phyloP scores from a whole-genome alignment of 2,888 invertebrate genomes.

The Philhelius pedissequus region DNA sequence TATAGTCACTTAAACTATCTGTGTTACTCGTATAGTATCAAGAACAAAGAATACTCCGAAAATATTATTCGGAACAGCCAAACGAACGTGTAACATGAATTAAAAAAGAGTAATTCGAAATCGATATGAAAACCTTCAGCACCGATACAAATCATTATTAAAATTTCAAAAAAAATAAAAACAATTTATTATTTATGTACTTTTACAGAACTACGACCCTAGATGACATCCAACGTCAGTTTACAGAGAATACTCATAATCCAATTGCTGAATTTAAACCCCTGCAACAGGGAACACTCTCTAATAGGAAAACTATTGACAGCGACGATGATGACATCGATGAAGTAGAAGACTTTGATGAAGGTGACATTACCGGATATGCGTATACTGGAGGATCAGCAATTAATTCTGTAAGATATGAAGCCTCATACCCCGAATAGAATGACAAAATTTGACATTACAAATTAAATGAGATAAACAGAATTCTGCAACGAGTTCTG shows the following conservation, averaged over 20 bases:
- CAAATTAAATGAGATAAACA: not conserved
- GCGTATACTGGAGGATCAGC: slow-evolving; percentile 63
- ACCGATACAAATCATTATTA: too few relatives aligned
- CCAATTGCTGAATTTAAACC: slow-evolving; percentile 26
- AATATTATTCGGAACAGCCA: too few relatives aligned
- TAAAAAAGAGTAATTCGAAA: too few relatives aligned
- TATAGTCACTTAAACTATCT: too few relatives aligned
- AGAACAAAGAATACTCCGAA: too few relatives aligned
- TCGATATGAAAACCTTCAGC: too few relatives aligned
- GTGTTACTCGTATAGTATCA: too few relatives aligned
- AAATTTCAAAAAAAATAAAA: too few relatives aligned
- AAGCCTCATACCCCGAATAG: not conserved
- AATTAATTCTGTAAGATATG: slow-evolving; percentile 45
- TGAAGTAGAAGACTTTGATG: slow-evolving; percentile 82
- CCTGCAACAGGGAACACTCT: slow-evolving; percentile 34
- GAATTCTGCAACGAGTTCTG: not conserved
- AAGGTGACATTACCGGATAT: slow-evolving; percentile 81
- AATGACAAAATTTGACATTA: not conserved
- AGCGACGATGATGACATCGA: slow-evolving; percentile 73
- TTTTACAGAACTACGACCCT: slow-evolving; percentile 83
- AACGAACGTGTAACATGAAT: too few relatives aligned
- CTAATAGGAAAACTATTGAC: slow-evolving; percentile 63
- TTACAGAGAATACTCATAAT: slow-evolving; percentile 76
- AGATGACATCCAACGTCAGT: slow-evolving; percentile 85
- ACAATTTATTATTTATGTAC: not conserved